Conservation (phyloP, 2,888 invertebrate genomes). For the Leptothorax acervorum region DNA sequence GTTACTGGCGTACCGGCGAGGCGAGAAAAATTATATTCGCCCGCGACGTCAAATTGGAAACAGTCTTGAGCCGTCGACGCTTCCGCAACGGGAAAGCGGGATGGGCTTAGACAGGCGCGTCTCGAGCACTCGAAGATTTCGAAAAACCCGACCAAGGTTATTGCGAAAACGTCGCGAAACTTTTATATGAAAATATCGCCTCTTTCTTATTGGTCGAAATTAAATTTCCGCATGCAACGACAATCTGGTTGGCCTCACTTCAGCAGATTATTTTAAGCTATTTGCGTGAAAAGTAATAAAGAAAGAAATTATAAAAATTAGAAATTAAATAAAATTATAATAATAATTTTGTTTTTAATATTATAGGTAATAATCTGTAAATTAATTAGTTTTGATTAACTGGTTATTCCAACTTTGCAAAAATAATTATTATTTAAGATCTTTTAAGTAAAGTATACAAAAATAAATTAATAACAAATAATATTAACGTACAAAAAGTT, state of each 20-base stretch:
- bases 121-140: constrained; percentile 42
- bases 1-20: constrained; percentile 48
- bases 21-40: constrained; percentile 67
- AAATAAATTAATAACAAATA: not conserved
- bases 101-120: constrained; percentile 19
- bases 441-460: not conserved
- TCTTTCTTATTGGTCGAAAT: constrained; percentile 37
- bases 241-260: constrained; percentile 30
- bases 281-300: not conserved
- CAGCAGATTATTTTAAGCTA: constrained; percentile 14
- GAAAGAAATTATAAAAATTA: not conserved
- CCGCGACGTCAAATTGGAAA: constrained; percentile 66
- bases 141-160: constrained; percentile 47
- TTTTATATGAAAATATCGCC: constrained; percentile 52
- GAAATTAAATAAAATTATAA: not conserved
- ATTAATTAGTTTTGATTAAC: not conserved
- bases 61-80: constrained; percentile 49
- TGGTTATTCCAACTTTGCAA: not conserved
- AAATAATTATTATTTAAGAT: not conserved
- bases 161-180: constrained; percentile 44
- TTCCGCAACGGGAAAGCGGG: constrained; percentile 23
- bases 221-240: constrained; percentile 20
- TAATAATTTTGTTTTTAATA: not conserved
- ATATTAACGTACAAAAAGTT: not conserved
- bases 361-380: not conserved